These are phyloP conservation scores for Hypomesus transpacificus DNA, from an alignment of 2,113 vertebrate genomes.

Conservation along the genomic window DNA sequence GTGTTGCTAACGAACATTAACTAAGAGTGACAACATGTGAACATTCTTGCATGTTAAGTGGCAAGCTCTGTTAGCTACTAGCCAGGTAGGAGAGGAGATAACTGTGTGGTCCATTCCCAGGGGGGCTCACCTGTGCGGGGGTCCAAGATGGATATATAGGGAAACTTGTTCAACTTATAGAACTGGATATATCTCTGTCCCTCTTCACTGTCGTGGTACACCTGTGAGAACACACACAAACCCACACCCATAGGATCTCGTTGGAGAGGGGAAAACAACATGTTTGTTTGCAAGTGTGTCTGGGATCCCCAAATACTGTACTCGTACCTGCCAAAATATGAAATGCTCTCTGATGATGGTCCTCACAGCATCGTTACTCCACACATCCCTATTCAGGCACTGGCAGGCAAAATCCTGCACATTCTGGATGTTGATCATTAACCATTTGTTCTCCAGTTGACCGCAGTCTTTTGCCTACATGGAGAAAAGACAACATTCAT, in stretches of 20 bases:
- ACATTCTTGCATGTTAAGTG: no score
- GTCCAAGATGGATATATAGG: conserved; percentile 97
- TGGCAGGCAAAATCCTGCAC: conserved; percentile 98
- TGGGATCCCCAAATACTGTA: not conserved
- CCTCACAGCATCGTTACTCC: conserved; percentile 97
- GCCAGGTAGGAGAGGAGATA: no score
- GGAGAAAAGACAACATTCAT: not conserved
- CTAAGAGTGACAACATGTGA: no score
- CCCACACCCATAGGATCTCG: not conserved
- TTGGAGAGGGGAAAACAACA: not conserved
- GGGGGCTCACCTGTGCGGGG: conserved; percentile 85
- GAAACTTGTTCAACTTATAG: conserved; percentile 96
- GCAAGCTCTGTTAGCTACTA: no score
- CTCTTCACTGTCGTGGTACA: conserved; percentile 98
- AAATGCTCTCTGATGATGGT: conserved; percentile 96
- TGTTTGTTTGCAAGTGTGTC: not conserved
- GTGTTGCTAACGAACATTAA: no score
- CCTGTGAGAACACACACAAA: conserved; percentile 64
- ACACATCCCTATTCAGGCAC: conserved; percentile 95
- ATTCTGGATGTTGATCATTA: conserved; percentile 99
- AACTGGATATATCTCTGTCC: conserved; percentile 99
- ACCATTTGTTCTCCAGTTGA: conserved; percentile 97
- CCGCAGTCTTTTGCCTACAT: conserved; percentile 93
- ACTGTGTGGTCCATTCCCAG: not conserved
- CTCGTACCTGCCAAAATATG: conserved; percentile 95